phyloP scores from a whole-genome alignment of 2,113 vertebrate species.

The Silurus meridionalis region DNA sequence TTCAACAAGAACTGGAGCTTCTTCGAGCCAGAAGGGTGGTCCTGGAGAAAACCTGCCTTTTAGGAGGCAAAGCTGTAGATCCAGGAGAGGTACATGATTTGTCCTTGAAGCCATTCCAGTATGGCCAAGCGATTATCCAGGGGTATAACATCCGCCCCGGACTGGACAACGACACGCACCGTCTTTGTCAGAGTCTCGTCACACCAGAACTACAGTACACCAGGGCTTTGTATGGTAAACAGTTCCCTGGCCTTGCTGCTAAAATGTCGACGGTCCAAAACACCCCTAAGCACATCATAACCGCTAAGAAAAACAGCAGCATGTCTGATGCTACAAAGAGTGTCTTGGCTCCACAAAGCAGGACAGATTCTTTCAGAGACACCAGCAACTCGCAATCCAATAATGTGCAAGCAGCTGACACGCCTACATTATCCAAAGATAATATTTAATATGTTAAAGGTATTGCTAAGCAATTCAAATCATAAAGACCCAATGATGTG shows the following conservation, averaged over 20 bases:
- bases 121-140: slow-evolving; percentile 77
- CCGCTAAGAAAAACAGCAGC: neutral
- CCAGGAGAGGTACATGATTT: slow-evolving; percentile 62
- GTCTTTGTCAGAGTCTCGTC: slow-evolving; percentile 71
- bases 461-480: neutral
- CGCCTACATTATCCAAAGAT: neutral
- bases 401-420: neutral
- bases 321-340: neutral
- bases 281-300: neutral
- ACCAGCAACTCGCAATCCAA: neutral
- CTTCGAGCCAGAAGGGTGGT: slow-evolving; percentile 65
- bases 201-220: slow-evolving; percentile 84
- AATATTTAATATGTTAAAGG: neutral
- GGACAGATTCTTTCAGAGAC: neutral
- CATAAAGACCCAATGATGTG: neutral
- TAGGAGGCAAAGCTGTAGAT: slow-evolving; percentile 64
- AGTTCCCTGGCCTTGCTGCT: slow-evolving; percentile 72
- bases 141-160: slow-evolving; percentile 79
- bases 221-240: slow-evolving; percentile 68
- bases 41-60: slow-evolving; percentile 75
- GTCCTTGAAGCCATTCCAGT: slow-evolving; percentile 77
- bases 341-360: neutral
- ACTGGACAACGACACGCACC: slow-evolving; percentile 62
- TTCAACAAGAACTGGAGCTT: slow-evolving; percentile 72
- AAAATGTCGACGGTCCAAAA: neutral